Conservation (phyloP, 1,140 invertebrate species). For the Megathymus violae region DNA sequence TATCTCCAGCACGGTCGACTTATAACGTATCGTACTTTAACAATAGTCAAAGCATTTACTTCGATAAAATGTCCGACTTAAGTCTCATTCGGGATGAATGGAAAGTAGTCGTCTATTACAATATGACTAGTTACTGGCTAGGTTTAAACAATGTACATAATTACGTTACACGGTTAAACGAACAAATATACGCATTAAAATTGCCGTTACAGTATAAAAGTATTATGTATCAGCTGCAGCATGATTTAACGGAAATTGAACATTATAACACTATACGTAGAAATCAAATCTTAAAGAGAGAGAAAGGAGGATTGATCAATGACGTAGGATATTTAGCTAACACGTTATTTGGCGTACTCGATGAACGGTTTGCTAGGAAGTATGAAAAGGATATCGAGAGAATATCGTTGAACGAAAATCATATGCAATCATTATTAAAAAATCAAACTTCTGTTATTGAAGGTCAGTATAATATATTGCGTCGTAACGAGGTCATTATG, state of each 20-base stretch:
- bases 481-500: too few species aligned
- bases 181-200: not conserved
- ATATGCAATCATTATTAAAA: slow-evolving; percentile 31
- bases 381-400: slow-evolving; percentile 38
- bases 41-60: slow-evolving; percentile 25
- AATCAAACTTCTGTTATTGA: slow-evolving; percentile 41
- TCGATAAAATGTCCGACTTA: slow-evolving; percentile 38
- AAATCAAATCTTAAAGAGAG: slow-evolving; percentile 21
- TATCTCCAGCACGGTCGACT: slow-evolving; percentile 25
- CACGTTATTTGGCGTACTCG: slow-evolving; percentile 38
- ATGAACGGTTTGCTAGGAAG: slow-evolving; percentile 35
- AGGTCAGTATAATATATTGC: too few species aligned
- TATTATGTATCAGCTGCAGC: slow-evolving; percentile 35
- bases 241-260: slow-evolving; percentile 32
- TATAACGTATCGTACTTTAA: slow-evolving; percentile 30
- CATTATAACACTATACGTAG: slow-evolving; percentile 34
- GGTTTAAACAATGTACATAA: too few species aligned
- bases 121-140: slow-evolving; percentile 40
- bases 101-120: slow-evolving; percentile 42
- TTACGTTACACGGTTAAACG: slow-evolving; percentile 4
- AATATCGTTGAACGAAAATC: slow-evolving; percentile 37
- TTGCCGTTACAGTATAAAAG: slow-evolving; percentile 13
- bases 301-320: slow-evolving; percentile 37
- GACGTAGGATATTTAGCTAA: slow-evolving; percentile 41
- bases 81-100: slow-evolving; percentile 43